A percentile compares a stretch with the other conserved stretches of the same genome.
phyloP scores from a whole-genome alignment of 2,113 vertebrate species.

The Aspiorhynchus laticeps region DNA sequence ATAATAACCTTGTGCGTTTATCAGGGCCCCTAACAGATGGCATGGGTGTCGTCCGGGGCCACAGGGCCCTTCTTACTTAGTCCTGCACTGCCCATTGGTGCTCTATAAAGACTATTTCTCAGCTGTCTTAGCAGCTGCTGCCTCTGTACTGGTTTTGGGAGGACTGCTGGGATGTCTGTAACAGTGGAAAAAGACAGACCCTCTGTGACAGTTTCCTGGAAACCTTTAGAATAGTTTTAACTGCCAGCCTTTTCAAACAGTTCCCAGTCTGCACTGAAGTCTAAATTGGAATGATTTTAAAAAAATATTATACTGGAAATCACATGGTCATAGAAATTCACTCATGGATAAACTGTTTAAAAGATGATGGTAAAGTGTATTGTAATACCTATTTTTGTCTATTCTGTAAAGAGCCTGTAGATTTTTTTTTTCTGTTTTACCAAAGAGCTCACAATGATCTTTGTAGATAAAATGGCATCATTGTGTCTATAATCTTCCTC shows the following conservation, averaged over 20 bases:
- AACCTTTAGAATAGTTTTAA: not conserved
- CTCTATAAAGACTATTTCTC: conserved; percentile 72
- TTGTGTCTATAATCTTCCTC: not conserved
- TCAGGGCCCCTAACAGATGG: conserved; percentile 56
- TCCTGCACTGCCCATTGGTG: conserved; percentile 60
- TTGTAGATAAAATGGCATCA: not conserved
- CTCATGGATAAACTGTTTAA: not conserved
- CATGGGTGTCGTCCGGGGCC: conserved; percentile 44
- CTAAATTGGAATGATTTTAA: not conserved
- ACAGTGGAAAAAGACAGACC: conserved; percentile 2
- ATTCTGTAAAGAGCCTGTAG: not conserved
- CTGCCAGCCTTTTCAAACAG: not conserved
- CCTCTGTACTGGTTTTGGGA: not conserved
- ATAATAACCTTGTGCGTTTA: conserved; percentile 38
- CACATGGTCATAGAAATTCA: not conserved
- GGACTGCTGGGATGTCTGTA: conserved; percentile 43
- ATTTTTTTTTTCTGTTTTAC: not conserved
- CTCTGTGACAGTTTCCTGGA: not conserved
- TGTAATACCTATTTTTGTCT: not conserved
- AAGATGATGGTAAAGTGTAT: not conserved
- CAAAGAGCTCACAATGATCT: not conserved
- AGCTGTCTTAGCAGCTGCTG: conserved; percentile 74
- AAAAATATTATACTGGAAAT: not conserved
- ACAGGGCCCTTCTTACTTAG: conserved; percentile 53
- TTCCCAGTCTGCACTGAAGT: not conserved